Base-by-base conservation (phyloP, 2,888 invertebrate species). In the Mactromeris polynyma region DNA sequence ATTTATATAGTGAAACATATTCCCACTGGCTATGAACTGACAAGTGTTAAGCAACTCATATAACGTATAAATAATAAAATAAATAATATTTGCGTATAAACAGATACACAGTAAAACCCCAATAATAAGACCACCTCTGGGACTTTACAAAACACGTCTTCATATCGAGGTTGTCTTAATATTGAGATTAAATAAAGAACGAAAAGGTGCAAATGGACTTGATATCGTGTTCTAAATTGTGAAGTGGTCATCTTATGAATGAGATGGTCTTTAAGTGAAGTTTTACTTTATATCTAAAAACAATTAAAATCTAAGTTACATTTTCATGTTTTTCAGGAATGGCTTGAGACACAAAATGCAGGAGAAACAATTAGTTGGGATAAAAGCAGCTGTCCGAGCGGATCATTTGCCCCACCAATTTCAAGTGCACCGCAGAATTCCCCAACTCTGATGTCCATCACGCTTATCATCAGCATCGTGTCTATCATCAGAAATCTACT, bases 301-400 rank as follows among this genome's bases (percentile, higher is more conserved):
- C 7, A 19, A 54, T 73, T n/a, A n/a, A n/a, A n/a, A n/a, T n/a
- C n/a, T n/a, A n/a, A n/a, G 26, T 73, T 4, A 21, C 21, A 19
- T 3, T 80, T 46, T 81, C 3, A 46, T 36, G 11, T 78, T 33
- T 83, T 84, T 9, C 11, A 89, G 85, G 79, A 81, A 19, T 88
- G 90, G 90, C 51, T 90, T 19, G 36, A 42, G 33, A 19, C 21
- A 46, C 58, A 90, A 81, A 90, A 90, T 73, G 21, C 54, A 7
- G 85, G 86, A 11, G 90, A 88, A n/a, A 78, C 26, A 7, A 21
- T 46, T 4, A 58, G 79, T 2, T 90, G 90, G 90, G 54, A 79
- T 46, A 58, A 81, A 46, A 26, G 17, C 1, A 86, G 54, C 21
- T 90, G 90, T 77, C 90, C 90, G 31, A 46, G 46, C 26, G 81